phyloP scores from a whole-genome alignment of 2,797 vertebrate genomes.

The Buceros bicornis region DNA sequence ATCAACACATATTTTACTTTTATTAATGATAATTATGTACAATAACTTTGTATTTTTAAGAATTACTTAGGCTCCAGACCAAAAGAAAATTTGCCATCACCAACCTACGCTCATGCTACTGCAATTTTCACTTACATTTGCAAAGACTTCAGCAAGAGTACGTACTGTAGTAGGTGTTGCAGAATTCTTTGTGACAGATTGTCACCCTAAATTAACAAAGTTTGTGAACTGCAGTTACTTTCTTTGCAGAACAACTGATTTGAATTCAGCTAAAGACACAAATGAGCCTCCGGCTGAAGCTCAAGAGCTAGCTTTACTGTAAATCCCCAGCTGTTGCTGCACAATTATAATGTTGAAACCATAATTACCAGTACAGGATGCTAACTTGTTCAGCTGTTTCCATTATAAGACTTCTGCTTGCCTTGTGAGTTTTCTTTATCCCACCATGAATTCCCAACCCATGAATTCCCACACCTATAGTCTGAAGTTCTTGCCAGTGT shows the following conservation, averaged over 20 bases:
- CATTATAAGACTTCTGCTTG: not conserved
- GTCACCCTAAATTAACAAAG: not conserved
- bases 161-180: not conserved
- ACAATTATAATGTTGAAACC: not conserved
- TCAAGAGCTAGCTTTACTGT: not conserved
- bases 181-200: not conserved
- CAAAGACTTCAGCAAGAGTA: not conserved
- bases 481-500: not conserved
- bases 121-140: not conserved
- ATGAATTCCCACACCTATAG: not conserved
- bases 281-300: slow-evolving; percentile 12
- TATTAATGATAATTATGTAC: not conserved
- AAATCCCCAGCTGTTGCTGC: not conserved
- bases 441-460: not conserved
- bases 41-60: not conserved
- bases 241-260: not conserved
- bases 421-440: not conserved
- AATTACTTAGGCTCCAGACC: not conserved
- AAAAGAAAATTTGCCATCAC: not conserved
- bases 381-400: slow-evolving; percentile 5
- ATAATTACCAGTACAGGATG: not conserved
- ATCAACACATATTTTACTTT: not conserved
- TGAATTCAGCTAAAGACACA: slow-evolving; percentile 7
- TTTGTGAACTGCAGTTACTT: not conserved
- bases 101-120: not conserved